Base-by-base conservation (phyloP, 2,888 invertebrate genomes). In the Andricus quercusramuli region DNA sequence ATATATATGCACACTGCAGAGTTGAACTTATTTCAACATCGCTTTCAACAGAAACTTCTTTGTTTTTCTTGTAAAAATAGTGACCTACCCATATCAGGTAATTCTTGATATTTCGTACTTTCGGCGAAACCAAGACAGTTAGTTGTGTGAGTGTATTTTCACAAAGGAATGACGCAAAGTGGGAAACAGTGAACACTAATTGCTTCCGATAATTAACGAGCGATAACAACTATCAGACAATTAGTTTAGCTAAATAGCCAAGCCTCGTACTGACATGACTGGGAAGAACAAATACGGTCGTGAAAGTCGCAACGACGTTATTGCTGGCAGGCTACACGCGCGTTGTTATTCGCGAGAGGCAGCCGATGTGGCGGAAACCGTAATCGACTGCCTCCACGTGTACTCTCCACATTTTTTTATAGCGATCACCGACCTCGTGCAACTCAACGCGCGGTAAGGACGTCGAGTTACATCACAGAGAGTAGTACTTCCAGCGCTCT, bases 401-500 rank as follows among this genome's bases (percentile, higher is more conserved):
- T 91, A 90, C 88, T 88, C 86, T 87, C 88, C 89, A 90, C 90
- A 92, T 92, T 92, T 91, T 93, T 93, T 93, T 93, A 93, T 93
- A 93, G 93, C 93, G 94, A 94, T 94, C 94, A 93, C 94, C 94
- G 94, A 94, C 94, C 94, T 95, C 94, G 94, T 92, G 93, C 94
- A 94, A 94, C 94, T 93, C 93, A 92, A 89, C 93, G 93, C 93
- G 94, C 93, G 94, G 94, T 94, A 94, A 94, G 94, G 90, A 91
- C 92, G 91, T 91, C 90, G 89, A 88, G 90, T 90, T 90, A 91
- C 91, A 91, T 91, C 91, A 91, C 86, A 87, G 84, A 86, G 78
- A 84, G 84, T 84, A 85, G 84, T 83, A 87, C 85, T 85, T 83
- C 81, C 83, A 83, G 84, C 81, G 85, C 83, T 85, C 80, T 78